Percentiles rank a stretch among this genome's conserved stretches.
Conservation (phyloP, 2,888 invertebrate species). For the Tupiocoris notatus region DNA sequence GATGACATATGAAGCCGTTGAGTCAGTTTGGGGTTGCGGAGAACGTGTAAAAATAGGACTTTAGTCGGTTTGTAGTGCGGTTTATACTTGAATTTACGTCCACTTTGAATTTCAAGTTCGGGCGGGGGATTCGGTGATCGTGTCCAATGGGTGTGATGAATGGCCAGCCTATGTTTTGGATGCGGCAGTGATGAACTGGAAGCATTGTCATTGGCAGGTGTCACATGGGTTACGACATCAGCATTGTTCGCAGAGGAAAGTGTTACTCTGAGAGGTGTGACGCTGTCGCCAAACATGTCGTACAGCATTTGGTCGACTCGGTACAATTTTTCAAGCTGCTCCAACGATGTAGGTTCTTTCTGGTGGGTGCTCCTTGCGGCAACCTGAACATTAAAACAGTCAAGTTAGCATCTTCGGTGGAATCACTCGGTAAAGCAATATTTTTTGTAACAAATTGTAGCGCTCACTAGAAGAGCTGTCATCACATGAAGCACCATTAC, state of each 20-base stretch:
- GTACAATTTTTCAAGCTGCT: slow-evolving; percentile 20
- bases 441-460: not conserved
- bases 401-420: not conserved
- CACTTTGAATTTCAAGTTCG: not conserved
- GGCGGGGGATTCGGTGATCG: not conserved
- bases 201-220: not conserved
- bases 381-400: slow-evolving; percentile 39
- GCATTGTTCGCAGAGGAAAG: not conserved
- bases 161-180: not conserved
- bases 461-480: slow-evolving; percentile 47
- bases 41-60: not conserved
- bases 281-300: slow-evolving; percentile 47
- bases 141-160: not conserved
- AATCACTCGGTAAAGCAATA: not conserved
- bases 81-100: no score
- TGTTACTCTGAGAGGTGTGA: slow-evolving; percentile 41
- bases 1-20: not conserved
- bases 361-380: slow-evolving; percentile 46
- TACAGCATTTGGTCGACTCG: slow-evolving; percentile 48
- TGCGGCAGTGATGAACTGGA: not conserved
- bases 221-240: not conserved
- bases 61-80: not conserved
- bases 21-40: slow-evolving; percentile 11
- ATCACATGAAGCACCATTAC: slow-evolving; percentile 46
- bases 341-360: slow-evolving; percentile 36